Conservation (phyloP, 2,888 invertebrate genomes). For the Osmoderma eremita region DNA sequence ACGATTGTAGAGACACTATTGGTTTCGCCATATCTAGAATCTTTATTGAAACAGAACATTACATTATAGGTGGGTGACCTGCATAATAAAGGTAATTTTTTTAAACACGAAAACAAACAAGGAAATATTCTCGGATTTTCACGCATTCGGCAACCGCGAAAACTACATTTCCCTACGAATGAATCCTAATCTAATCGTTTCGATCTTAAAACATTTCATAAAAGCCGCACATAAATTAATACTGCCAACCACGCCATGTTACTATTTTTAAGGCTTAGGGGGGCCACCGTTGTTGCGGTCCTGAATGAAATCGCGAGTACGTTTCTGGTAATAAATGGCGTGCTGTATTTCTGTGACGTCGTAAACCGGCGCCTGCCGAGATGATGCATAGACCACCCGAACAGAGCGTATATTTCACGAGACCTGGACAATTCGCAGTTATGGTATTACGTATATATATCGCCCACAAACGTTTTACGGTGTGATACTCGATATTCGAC, state of each 20-base stretch:
- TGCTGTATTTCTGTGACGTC: constrained; percentile 52
- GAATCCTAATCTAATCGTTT: constrained; percentile 2
- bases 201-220: constrained; percentile 14
- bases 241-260: constrained; percentile 31
- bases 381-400: constrained; percentile 56
- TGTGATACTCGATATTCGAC: too few species aligned
- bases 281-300: constrained; percentile 10
- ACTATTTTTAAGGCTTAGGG: constrained; percentile 32
- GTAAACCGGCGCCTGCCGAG: constrained; percentile 53
- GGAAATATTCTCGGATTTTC: neutral
- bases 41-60: too few species aligned
- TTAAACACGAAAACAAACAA: neutral
- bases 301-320: constrained; percentile 45
- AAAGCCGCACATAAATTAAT: constrained; percentile 16
- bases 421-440: constrained; percentile 34
- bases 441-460: constrained; percentile 12
- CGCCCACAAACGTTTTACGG: too few species aligned
- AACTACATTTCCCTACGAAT: too few species aligned
- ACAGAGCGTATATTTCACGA: constrained; percentile 36
- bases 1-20: too few species aligned
- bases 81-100: too few species aligned
- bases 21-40: too few species aligned
- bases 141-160: neutral
- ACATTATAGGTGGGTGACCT: too few species aligned
- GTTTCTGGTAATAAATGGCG: constrained; percentile 48